Evolutionary conservation across 2,113 vertebrate species (phyloP), one percentile per base, ranked within the genome.

Genomic region (Macrotus californicus): DNA sequence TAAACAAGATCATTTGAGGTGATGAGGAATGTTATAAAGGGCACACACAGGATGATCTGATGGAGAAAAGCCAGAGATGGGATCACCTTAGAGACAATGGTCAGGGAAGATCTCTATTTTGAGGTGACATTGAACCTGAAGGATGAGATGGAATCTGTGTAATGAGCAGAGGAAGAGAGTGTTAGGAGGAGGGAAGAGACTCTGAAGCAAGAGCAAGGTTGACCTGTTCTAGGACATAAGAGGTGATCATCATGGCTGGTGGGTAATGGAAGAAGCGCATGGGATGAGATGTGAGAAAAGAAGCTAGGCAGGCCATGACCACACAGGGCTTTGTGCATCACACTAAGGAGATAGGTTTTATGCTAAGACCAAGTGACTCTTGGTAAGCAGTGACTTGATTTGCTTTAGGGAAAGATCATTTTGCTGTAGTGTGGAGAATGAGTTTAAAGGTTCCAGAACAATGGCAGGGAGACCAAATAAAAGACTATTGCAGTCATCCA

Each of bases 191-290:
- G 0, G 41, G 4, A 61, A 81, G 36, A 36, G 41, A 7, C 43
- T 64, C 59, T 29, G 22, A 52, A 22, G 41, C 16, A 54, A 29
- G 4, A 66, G 31, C 50, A 10, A 84, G 41, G 15, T 3, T 13
- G 36, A 48, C 13, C 64, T 36, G 19, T n/a, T 2, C 2, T 21
- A 39, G 50, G 26, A 43, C 64, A 5, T 59, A 16, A 24, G 4
- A 7, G 46, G 59, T 41, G 29, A 18, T 69, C 5, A 0, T 6
- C 0, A 0, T 13, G 61, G n/a, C 14, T 31, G 3, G 10, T 10
- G 31, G 1, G 9, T 54, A 14, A 31, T 1, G 0, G 18, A 22
- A 11, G 22, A 18, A n/a, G 13, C 6, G 3, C 0, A 0, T 6
- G 2, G 19, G 12, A 26, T 4, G 12, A 75, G 9, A 41, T 7